phyloP scores from a whole-genome alignment of 2,797 vertebrate species.

The Pteropus rufus region DNA sequence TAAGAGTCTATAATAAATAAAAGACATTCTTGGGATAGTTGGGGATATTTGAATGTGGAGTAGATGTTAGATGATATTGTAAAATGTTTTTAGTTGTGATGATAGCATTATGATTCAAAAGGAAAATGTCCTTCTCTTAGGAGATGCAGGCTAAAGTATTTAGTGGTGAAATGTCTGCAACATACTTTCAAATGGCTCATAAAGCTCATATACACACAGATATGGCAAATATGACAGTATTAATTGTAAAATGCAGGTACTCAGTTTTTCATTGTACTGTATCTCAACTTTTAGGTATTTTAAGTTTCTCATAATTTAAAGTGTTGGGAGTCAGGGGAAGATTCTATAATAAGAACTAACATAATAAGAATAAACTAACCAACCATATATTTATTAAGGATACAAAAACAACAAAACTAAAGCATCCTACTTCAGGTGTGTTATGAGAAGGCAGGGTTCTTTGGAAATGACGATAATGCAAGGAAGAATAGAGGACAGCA shows the following conservation, averaged over 20 bases:
- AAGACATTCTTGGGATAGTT: constrained; percentile 44
- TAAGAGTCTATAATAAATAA: constrained; percentile 5
- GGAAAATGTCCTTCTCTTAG: background rate
- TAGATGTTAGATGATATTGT: background rate
- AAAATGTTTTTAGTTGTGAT: background rate
- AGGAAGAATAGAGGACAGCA: background rate
- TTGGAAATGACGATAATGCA: no score
- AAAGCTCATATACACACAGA: background rate
- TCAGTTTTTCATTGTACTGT: background rate
- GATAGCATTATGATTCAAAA: background rate
- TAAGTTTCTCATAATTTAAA: background rate
- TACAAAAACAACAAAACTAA: background rate
- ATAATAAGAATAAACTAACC: background rate
- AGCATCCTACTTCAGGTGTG: background rate
- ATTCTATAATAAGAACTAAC: background rate
- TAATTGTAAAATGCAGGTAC: background rate
- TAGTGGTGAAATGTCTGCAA: background rate
- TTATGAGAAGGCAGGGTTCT: background rate
- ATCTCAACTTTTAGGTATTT: background rate
- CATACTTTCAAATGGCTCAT: background rate
- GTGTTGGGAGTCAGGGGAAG: background rate
- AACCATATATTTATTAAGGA: background rate
- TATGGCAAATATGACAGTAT: no score
- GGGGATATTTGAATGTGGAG: background rate
- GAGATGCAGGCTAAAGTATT: background rate